These are phyloP conservation scores for Oreamnos americanus DNA, from an alignment of 2,113 vertebrate species.

Conservation along the genomic window DNA sequence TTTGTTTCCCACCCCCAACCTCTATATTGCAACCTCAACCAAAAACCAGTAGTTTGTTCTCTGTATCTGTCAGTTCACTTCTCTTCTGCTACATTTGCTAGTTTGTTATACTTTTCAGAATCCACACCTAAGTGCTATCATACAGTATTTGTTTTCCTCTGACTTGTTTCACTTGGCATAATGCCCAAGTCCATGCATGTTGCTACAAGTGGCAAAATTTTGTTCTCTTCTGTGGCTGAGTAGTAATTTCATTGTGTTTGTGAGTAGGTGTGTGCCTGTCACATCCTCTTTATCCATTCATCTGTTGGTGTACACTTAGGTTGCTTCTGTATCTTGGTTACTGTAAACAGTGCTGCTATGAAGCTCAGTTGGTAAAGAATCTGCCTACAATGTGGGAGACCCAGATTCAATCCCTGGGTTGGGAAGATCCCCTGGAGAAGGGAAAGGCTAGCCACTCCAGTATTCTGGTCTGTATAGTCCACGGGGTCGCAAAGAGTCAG, in stretches of 20 bases:
- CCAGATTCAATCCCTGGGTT: neutral
- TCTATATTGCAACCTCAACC: neutral
- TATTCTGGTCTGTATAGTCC: neutral
- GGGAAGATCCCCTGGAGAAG: neutral
- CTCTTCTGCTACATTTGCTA: neutral
- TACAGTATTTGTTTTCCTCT: neutral
- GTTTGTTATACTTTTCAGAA: neutral
- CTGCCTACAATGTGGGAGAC: neutral
- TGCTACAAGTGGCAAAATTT: neutral
- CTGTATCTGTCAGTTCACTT: neutral
- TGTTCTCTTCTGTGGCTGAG: neutral
- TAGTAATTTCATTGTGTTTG: neutral
- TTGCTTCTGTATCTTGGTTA: neutral
- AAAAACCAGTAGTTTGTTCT: neutral
- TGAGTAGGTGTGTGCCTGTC: neutral
- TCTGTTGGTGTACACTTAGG: neutral
- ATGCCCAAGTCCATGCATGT: neutral
- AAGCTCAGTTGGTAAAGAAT: neutral
- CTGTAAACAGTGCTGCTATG: neutral
- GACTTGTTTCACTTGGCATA: neutral
- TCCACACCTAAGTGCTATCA: neutral
- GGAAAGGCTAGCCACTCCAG: neutral
- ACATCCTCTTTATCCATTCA: neutral
- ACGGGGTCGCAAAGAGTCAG: neutral
- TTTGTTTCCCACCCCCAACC: neutral